Percentiles rank a stretch among this genome's conserved stretches.
These are phyloP conservation scores for Lithophane ornitopus DNA, from an alignment of 2,888 invertebrate genomes.

Conservation along the genomic window DNA sequence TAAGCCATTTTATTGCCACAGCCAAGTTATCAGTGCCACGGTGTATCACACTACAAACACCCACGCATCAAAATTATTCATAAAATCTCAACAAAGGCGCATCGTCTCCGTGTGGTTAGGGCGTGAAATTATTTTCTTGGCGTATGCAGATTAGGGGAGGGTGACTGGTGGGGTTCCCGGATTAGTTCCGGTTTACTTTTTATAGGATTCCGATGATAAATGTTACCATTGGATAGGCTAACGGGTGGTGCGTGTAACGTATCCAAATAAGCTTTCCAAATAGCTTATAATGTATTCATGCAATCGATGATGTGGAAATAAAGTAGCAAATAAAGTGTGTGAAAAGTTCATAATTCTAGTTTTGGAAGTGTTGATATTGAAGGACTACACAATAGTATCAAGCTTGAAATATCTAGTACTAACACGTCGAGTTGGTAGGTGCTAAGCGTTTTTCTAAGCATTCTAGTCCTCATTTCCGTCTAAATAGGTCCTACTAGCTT, in stretches of 20 bases:
- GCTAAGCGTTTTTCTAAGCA: neutral
- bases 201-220: conserved; percentile 90
- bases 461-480: conserved; percentile 1
- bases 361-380: neutral
- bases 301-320: conserved; percentile 58
- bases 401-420: neutral
- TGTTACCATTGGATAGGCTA: conserved; percentile 83
- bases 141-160: conserved; percentile 89
- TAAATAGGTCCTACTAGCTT: conserved; percentile 10
- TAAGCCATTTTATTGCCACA: conserved; percentile 24
- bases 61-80: conserved; percentile 70
- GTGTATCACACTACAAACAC: conserved; percentile 56
- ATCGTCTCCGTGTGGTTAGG: conserved; percentile 81
- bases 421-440: neutral
- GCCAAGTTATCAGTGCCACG: conserved; percentile 47
- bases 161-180: conserved; percentile 78
- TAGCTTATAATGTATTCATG: conserved; percentile 66
- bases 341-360: neutral
- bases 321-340: conserved; percentile 22
- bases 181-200: conserved; percentile 90
- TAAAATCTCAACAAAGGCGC: conserved; percentile 77
- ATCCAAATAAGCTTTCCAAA: conserved; percentile 83
- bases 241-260: conserved; percentile 89
- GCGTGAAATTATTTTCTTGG: conserved; percentile 90
- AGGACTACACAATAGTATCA: neutral